These are phyloP conservation scores for Ceyx margarethae DNA, from an alignment of 2,113 vertebrate genomes.

Conservation along the genomic window DNA sequence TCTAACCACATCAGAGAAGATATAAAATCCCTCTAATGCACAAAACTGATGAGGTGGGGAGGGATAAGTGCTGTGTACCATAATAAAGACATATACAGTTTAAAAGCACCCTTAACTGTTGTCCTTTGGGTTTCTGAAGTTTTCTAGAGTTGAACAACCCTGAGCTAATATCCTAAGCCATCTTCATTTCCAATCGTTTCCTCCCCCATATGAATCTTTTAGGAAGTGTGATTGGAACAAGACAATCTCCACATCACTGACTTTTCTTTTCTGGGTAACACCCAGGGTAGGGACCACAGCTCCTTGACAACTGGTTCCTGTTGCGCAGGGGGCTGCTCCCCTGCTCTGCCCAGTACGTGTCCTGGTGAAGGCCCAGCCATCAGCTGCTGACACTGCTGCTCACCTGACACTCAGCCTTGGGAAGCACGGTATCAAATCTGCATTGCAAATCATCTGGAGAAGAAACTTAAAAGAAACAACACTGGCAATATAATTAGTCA, in stretches of 20 bases:
- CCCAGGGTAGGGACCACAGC: not conserved
- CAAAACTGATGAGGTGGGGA: not conserved
- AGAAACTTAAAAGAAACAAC: not conserved
- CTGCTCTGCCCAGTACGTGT: not conserved
- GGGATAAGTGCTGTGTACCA: not conserved
- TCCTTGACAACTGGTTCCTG: not conserved
- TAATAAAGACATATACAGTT: not conserved
- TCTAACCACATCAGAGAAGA: not conserved
- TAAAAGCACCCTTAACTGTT: not conserved
- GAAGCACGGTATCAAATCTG: not conserved
- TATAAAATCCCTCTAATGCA: not conserved
- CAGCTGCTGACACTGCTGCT: not conserved
- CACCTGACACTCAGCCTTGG: not conserved
- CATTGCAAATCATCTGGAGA: not conserved
- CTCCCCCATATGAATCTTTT: not conserved
- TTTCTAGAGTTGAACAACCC: not conserved
- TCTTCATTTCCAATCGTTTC: not conserved
- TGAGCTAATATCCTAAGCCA: not conserved
- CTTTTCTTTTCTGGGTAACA: not conserved
- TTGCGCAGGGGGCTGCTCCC: not conserved
- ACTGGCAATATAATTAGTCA: conserved; percentile 27
- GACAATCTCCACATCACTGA: not conserved
- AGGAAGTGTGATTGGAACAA: not conserved
- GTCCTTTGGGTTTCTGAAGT: not conserved
- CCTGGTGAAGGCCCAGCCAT: accelerated